Conservation (phyloP, 2,113 vertebrate genomes). For the Tachysurus vachellii region DNA sequence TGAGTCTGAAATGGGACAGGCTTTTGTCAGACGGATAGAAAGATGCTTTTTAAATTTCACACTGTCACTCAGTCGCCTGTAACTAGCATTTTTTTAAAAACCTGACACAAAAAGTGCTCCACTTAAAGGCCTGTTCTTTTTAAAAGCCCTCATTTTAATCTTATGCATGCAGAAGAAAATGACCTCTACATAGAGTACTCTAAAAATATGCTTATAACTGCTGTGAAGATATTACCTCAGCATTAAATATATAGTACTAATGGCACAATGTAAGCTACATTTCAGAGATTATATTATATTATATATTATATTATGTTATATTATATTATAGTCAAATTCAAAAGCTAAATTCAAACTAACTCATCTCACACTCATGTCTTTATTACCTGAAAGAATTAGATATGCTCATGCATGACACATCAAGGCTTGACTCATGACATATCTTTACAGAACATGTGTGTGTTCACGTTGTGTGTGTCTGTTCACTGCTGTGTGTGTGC, state of each 20-base stretch:
- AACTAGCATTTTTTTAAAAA: constrained; percentile 2
- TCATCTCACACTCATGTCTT: too few species aligned
- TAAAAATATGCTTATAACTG: neutral
- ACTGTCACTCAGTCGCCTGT: constrained; percentile 26
- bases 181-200: neutral
- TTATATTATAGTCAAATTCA: neutral
- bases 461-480: too few species aligned
- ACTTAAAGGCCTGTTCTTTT: constrained; percentile 14
- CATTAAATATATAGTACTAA: neutral
- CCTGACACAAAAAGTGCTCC: constrained; percentile 8
- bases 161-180: constrained; percentile 19
- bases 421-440: too few species aligned
- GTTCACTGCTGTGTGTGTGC: too few species aligned
- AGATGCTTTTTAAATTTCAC: constrained; percentile 23
- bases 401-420: too few species aligned
- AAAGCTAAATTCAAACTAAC: too few species aligned
- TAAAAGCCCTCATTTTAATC: constrained; percentile 14
- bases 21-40: constrained; percentile 43
- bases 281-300: neutral
- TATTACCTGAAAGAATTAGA: too few species aligned
- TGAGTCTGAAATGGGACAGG: constrained; percentile 34
- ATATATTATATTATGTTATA: neutral
- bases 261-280: neutral
- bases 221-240: neutral
- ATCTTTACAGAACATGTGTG: neutral